Conservation (phyloP, 2,888 invertebrate genomes). For the Agapostemon virescens region DNA sequence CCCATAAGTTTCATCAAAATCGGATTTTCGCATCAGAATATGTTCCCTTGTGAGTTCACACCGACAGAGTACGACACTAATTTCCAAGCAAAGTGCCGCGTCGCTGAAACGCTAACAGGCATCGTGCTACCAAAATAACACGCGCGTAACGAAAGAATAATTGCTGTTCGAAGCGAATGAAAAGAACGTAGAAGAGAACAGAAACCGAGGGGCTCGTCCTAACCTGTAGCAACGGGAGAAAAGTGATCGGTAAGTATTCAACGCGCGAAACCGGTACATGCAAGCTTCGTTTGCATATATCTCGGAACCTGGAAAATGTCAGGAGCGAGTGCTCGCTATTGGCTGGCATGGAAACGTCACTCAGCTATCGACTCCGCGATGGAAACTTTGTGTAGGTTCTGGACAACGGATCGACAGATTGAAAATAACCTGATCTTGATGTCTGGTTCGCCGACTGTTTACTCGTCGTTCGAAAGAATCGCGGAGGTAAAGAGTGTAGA, state of each 20-base stretch:
- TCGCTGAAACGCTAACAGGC: not conserved
- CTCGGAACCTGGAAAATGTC: constrained; percentile 67
- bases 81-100: not conserved
- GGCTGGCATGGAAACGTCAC: constrained; percentile 79
- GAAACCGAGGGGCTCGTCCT: not conserved
- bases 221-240: not conserved
- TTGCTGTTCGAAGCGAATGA: not conserved
- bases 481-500: not conserved
- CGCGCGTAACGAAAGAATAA: not conserved
- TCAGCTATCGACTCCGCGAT: constrained; percentile 80
- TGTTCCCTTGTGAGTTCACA: too few relatives aligned
- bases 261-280: constrained; percentile 27
- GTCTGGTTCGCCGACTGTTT: constrained; percentile 21
- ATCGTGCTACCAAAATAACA: not conserved
- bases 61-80: not conserved
- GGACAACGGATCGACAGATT: constrained; percentile 51
- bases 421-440: constrained; percentile 50
- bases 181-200: not conserved
- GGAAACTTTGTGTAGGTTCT: constrained; percentile 50
- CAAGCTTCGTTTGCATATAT: constrained; percentile 27
- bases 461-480: constrained; percentile 23
- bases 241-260: constrained; percentile 1
- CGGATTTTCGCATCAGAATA: too few relatives aligned
- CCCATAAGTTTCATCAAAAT: too few relatives aligned
- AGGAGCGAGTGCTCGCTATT: constrained; percentile 78